Evolutionary conservation across 2,888 invertebrate species (phyloP).

Genomic region (Cepaea hortensis): DNA sequence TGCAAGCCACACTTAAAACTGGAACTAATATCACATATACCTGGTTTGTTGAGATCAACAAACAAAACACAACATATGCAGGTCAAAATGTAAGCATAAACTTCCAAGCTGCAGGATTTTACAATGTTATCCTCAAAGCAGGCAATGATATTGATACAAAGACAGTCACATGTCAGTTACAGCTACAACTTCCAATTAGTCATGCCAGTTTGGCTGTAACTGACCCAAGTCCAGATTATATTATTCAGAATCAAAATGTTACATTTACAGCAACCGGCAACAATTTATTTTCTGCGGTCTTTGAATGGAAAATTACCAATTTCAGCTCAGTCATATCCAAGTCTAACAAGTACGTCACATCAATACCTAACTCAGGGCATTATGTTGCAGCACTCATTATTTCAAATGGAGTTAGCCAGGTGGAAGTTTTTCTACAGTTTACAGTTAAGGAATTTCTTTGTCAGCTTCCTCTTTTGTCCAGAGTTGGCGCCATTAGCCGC

Average conservation of each 20-base stretch:
- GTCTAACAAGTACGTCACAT: neutral
- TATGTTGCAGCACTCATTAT: conserved; percentile 25
- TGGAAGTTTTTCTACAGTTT: conserved; percentile 46
- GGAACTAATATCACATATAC: conserved; percentile 50
- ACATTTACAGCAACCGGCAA: conserved; percentile 43
- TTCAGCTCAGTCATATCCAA: neutral
- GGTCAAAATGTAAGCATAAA: conserved; percentile 32
- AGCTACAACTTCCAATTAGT: conserved; percentile 38
- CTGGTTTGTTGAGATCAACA: conserved; percentile 43
- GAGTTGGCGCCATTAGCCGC: conserved; percentile 52
- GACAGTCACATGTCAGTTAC: conserved; percentile 31
- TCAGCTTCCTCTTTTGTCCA: conserved; percentile 54
- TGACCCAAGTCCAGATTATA: conserved; percentile 45
- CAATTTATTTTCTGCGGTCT: conserved; percentile 41
- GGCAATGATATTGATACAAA: conserved; percentile 58
- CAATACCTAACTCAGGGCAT: conserved; percentile 13
- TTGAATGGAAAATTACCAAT: conserved; percentile 46
- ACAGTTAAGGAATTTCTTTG: conserved; percentile 59
- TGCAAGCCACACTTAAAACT: conserved; percentile 18
- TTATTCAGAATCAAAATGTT: conserved; percentile 50
- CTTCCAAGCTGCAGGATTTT: conserved; percentile 51
- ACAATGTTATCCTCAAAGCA: conserved; percentile 56
- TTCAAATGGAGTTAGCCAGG: conserved; percentile 43
- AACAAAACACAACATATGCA: conserved; percentile 24
- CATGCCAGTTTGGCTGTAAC: conserved; percentile 33